phyloP scores from a whole-genome alignment of 53 echinoderm and acorn worm genomes.

The Holothuria leucospilota region DNA sequence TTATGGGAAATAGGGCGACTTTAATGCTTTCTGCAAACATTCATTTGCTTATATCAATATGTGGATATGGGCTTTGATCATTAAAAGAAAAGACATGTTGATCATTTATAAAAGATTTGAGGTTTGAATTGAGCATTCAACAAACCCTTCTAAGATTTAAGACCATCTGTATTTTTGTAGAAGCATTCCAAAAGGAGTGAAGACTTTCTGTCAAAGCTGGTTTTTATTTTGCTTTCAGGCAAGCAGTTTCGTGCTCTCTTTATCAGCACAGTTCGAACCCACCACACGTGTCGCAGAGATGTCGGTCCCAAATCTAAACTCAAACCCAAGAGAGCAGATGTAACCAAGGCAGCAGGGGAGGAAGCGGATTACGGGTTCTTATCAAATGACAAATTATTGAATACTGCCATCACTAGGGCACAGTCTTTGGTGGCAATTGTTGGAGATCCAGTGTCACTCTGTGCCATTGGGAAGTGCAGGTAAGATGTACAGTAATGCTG shows the following conservation, averaged over 20 bases:
- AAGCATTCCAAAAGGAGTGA: no score
- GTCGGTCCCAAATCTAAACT: slow-evolving; percentile 45
- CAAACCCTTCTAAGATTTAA: no score
- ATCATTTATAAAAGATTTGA: no score
- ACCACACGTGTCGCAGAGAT: slow-evolving; percentile 84
- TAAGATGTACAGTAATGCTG: slow-evolving; percentile 27
- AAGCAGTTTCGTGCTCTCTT: slow-evolving; percentile 98
- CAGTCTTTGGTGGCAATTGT: slow-evolving; percentile 95
- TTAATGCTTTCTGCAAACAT: neutral
- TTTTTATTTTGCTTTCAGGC: slow-evolving; percentile 56
- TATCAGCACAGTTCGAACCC: slow-evolving; percentile 96
- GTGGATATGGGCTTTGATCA: neutral
- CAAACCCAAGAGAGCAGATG: neutral
- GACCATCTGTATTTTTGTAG: no score
- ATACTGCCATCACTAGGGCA: slow-evolving; percentile 97
- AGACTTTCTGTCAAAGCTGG: no score
- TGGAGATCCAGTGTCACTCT: slow-evolving; percentile 92
- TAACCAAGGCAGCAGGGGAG: slow-evolving; percentile 61
- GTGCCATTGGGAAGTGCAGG: slow-evolving; percentile 98
- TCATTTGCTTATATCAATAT: neutral
- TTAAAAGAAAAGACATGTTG: neutral
- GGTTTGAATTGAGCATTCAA: no score
- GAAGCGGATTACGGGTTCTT: slow-evolving; percentile 96
- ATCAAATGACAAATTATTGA: slow-evolving; percentile 92
- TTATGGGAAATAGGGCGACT: neutral